Conservation (phyloP, 2,797 vertebrate species). For the Sebastes nivosus region DNA sequence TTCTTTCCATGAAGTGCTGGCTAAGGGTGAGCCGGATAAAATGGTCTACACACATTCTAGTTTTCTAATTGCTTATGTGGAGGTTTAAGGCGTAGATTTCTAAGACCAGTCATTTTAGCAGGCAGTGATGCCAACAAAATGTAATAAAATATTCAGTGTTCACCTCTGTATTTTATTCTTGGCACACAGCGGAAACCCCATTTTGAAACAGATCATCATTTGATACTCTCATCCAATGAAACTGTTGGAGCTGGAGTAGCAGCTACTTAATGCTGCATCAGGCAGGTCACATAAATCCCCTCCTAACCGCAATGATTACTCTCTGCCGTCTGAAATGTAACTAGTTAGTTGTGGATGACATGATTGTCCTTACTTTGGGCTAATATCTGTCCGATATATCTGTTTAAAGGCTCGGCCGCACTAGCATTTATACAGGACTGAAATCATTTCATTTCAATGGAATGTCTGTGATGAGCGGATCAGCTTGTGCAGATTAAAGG, state of each 20-base stretch:
- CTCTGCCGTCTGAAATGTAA: neutral
- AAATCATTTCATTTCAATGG: neutral
- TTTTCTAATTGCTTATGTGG: neutral
- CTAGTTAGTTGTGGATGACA: neutral
- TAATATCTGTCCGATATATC: too few relatives aligned
- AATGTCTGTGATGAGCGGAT: neutral
- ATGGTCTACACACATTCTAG: neutral
- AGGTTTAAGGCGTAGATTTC: neutral
- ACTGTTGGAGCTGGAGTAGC: neutral
- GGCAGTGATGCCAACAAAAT: neutral
- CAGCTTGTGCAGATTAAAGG: neutral
- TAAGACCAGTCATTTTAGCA: neutral
- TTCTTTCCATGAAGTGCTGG: neutral
- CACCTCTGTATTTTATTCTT: neutral
- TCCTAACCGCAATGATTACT: neutral
- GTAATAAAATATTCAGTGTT: neutral
- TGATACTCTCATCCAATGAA: neutral
- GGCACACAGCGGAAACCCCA: neutral
- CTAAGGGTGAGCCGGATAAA: neutral
- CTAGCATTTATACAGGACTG: neutral
- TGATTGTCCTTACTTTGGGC: too few relatives aligned
- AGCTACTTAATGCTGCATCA: neutral
- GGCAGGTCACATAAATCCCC: neutral
- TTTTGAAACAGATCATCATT: neutral
- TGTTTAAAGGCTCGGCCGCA: too few relatives aligned